These are phyloP conservation scores for Argyra leucocephala DNA, from an alignment of 2,888 invertebrate species.

Conservation along the genomic window DNA sequence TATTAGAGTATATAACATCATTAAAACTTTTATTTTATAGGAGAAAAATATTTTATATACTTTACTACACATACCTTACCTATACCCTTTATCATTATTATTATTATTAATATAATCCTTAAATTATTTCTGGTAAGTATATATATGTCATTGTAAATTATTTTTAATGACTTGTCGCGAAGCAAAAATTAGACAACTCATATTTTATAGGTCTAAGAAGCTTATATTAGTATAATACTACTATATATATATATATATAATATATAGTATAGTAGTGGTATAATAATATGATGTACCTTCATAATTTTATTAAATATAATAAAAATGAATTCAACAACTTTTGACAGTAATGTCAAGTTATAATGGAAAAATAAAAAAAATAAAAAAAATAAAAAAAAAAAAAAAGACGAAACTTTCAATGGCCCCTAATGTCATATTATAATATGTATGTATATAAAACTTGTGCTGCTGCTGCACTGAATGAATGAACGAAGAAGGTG, in stretches of 20 bases:
- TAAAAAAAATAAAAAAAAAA: no score
- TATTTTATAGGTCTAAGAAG: neutral
- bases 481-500: no score
- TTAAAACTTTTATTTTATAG: no score
- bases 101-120: no score
- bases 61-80: no score
- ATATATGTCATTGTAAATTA: neutral
- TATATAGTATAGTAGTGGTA: neutral
- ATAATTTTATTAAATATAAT: neutral
- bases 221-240: neutral
- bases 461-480: neutral
- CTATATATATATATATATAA: neutral
- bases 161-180: conserved; percentile 4
- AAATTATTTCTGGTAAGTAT: no score
- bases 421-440: neutral
- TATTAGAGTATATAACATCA: no score
- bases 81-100: no score
- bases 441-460: neutral
- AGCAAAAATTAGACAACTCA: neutral
- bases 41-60: no score
- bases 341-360: no score
- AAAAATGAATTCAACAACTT: neutral
- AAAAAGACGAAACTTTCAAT: neutral
- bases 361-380: no score
- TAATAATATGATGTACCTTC: no score